Evolutionary conservation across 2,888 invertebrate species (phyloP).

Genomic region (Drosophila yooni): DNA sequence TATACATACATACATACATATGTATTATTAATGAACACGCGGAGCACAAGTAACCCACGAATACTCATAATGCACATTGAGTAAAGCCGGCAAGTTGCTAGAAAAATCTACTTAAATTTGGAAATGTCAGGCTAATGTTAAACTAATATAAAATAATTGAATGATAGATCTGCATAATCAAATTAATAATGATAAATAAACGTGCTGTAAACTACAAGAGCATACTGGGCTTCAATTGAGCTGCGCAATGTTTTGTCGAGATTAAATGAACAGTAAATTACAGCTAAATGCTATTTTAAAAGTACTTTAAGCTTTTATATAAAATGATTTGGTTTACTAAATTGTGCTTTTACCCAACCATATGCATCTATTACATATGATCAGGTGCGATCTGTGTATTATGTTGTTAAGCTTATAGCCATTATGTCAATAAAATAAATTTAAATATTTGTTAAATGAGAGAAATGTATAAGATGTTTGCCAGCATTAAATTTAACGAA

Average conservation of each 20-base stretch:
- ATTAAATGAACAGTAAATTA: neutral
- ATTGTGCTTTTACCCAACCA: neutral
- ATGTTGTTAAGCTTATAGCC: neutral
- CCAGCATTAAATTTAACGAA: neutral
- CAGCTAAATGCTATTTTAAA: neutral
- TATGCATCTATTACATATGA: neutral
- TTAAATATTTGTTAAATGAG: neutral
- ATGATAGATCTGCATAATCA: neutral
- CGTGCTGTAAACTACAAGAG: neutral
- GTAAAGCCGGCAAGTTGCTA: conserved; percentile 16
- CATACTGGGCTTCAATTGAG: conserved; percentile 1
- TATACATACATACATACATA: neutral
- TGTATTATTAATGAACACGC: conserved; percentile 5
- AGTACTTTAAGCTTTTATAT: neutral
- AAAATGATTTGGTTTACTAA: neutral
- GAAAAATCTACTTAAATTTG: conserved; percentile 18
- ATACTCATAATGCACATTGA: conserved; percentile 11
- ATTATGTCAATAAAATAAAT: neutral
- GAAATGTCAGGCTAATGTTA: conserved; percentile 36
- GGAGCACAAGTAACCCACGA: conserved; percentile 27
- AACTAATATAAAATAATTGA: conserved; percentile 22
- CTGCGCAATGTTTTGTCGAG: neutral
- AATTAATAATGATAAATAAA: conserved; percentile 1
- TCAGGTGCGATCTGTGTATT: neutral
- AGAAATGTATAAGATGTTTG: neutral